Conservation (phyloP, 2,888 invertebrate species). For the Chloroclysta siterata region DNA sequence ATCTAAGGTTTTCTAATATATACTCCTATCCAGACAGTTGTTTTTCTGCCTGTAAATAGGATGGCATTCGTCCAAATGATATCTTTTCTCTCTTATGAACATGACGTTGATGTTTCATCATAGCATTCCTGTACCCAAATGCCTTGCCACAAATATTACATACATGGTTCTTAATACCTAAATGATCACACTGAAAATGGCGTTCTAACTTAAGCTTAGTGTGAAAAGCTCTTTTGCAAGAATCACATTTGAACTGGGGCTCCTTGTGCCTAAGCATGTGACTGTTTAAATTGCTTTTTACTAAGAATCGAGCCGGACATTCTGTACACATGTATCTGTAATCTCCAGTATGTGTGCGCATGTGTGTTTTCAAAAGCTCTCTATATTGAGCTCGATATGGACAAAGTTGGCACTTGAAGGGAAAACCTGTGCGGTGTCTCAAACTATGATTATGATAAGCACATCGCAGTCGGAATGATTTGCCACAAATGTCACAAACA, state of each 20-base stretch:
- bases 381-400: constrained; percentile 61
- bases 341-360: constrained; percentile 63
- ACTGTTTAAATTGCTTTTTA: constrained; percentile 66
- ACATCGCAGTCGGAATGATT: constrained; percentile 61
- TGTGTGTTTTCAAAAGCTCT: constrained; percentile 61
- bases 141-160: constrained; percentile 67
- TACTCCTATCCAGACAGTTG: neutral
- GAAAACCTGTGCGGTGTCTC: constrained; percentile 62
- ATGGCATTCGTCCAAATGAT: constrained; percentile 55
- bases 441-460: constrained; percentile 64
- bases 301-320: constrained; percentile 64
- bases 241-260: constrained; percentile 61
- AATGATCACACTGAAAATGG: constrained; percentile 65
- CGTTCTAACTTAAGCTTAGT: constrained; percentile 56
- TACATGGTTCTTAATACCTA: constrained; percentile 66
- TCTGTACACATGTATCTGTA: constrained; percentile 68
- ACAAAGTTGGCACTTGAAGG: constrained; percentile 63
- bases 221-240: constrained; percentile 63
- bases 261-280: constrained; percentile 65
- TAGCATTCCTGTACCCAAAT: constrained; percentile 68
- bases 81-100: constrained; percentile 66
- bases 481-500: constrained; percentile 68
- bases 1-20: neutral
- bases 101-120: constrained; percentile 68
- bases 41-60: constrained; percentile 55